phyloP scores from a whole-genome alignment of 2,797 vertebrate genomes.

The Pogoniulus pusillus region DNA sequence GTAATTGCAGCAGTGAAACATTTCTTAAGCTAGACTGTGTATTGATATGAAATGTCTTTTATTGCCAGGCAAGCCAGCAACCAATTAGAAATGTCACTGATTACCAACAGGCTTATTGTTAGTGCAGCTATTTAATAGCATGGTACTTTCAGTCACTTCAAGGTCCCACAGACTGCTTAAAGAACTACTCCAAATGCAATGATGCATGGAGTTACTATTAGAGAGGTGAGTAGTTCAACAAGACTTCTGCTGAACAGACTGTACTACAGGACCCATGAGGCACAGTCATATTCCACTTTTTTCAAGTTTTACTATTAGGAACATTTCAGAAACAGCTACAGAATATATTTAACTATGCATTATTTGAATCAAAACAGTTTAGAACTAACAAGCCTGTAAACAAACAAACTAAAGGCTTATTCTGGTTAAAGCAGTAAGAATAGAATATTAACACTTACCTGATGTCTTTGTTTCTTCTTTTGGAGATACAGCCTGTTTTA shows the following conservation, averaged over 20 bases:
- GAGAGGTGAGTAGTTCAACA: not conserved
- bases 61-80: not conserved
- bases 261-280: not conserved
- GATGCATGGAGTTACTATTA: not conserved
- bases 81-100: not conserved
- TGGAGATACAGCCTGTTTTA: constrained; percentile 85
- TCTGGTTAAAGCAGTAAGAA: not conserved
- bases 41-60: not conserved
- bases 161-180: not conserved
- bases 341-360: not conserved
- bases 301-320: not conserved
- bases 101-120: not conserved
- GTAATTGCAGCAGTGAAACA: not conserved
- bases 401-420: not conserved
- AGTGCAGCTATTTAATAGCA: not conserved
- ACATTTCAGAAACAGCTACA: not conserved
- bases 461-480: constrained; percentile 92
- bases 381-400: not conserved
- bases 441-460: constrained; percentile 77
- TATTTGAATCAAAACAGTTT: not conserved
- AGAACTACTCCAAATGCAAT: not conserved
- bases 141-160: not conserved
- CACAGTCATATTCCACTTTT: not conserved
- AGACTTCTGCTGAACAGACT: not conserved
- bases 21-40: not conserved